Percentiles rank a stretch among this genome's conserved stretches.
phyloP scores from a whole-genome alignment of 1,140 invertebrate genomes.

The Doryteuthis pealeii region DNA sequence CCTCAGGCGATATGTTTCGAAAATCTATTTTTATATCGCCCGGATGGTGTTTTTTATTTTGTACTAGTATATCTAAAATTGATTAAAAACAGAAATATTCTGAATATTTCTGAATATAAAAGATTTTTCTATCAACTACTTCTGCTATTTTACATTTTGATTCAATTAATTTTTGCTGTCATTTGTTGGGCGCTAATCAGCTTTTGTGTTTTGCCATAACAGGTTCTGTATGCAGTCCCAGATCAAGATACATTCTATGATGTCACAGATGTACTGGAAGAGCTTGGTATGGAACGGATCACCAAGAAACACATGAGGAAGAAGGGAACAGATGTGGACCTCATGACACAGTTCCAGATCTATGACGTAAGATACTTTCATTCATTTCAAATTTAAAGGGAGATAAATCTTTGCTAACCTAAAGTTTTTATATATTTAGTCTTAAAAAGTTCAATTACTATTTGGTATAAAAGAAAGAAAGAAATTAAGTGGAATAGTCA shows the following conservation, averaged over 20 bases:
- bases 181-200: too few relatives aligned
- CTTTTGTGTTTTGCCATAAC: neutral
- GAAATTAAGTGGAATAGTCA: neutral
- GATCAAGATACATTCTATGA: constrained; percentile 99
- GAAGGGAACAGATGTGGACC: constrained; percentile 86
- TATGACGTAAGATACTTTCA: constrained; percentile 71
- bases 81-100: too few relatives aligned
- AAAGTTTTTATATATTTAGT: constrained; percentile 1
- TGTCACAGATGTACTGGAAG: constrained; percentile 93
- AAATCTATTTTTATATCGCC: too few relatives aligned
- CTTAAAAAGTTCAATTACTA: neutral
- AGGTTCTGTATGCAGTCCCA: constrained; percentile 88
- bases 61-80: too few relatives aligned
- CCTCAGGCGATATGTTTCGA: too few relatives aligned
- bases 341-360: constrained; percentile 90
- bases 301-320: constrained; percentile 81
- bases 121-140: too few relatives aligned
- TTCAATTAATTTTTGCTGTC: too few relatives aligned
- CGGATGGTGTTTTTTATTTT: too few relatives aligned
- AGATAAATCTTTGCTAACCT: too few relatives aligned
- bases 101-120: too few relatives aligned
- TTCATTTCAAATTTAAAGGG: too few relatives aligned
- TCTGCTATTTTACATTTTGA: too few relatives aligned
- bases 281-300: constrained; percentile 90
- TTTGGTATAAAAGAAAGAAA: neutral